Evolutionary conservation across 2,797 vertebrate species (phyloP).

Genomic region (Corythornis leucogaster): DNA sequence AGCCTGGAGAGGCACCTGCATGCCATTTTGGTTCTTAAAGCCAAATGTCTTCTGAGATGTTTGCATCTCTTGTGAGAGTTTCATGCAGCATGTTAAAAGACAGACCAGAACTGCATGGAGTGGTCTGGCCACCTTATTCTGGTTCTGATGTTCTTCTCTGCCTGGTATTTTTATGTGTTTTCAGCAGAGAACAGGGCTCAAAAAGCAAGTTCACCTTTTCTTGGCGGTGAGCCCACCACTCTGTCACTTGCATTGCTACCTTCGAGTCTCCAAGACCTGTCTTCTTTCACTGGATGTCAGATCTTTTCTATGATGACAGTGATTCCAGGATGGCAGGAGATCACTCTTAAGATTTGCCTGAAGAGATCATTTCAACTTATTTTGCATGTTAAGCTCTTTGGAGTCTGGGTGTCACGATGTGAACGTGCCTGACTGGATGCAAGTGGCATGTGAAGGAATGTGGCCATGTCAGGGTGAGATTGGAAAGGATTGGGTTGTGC

Average conservation of each 20-base stretch:
- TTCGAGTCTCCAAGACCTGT: background rate
- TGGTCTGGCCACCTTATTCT: background rate
- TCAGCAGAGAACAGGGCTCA: background rate
- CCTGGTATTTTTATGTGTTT: background rate
- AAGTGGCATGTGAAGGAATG: constrained; percentile 52
- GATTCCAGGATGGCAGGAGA: background rate
- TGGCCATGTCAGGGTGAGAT: background rate
- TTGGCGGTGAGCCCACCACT: constrained; percentile 9
- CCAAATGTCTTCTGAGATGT: background rate
- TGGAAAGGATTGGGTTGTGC: background rate
- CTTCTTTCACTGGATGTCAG: background rate
- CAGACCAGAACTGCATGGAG: constrained; percentile 22
- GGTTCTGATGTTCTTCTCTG: background rate
- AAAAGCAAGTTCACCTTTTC: background rate
- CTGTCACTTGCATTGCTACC: background rate
- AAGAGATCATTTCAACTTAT: background rate
- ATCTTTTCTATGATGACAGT: background rate
- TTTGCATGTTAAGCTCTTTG: constrained; percentile 58
- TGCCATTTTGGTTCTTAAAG: constrained; percentile 23
- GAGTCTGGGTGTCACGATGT: background rate
- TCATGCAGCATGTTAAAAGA: constrained; percentile 12
- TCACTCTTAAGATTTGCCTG: background rate
- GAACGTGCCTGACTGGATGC: constrained; percentile 26
- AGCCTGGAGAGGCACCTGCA: constrained; percentile 48
- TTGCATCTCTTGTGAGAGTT: background rate